A percentile compares a stretch with the other conserved stretches of the same genome.
Evolutionary conservation across 2,113 vertebrate species (phyloP).

Genomic region (Tamias sibiricus): DNA sequence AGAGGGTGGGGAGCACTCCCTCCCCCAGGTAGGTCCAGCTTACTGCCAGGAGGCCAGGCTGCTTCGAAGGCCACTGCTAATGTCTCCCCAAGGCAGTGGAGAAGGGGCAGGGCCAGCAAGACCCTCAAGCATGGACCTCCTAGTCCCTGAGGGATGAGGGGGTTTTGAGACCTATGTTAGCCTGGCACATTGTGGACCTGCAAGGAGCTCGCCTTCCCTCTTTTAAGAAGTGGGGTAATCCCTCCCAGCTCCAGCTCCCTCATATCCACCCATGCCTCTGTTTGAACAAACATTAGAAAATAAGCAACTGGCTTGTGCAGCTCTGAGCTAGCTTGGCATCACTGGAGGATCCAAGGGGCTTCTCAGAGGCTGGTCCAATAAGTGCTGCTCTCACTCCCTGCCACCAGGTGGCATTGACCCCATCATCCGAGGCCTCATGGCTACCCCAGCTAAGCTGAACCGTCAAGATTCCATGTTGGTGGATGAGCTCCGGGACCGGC

Average conservation of each 20-base stretch:
- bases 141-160: not conserved
- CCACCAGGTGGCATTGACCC: constrained; percentile 90
- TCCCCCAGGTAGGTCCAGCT: not conserved
- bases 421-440: constrained; percentile 88
- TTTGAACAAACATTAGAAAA: not conserved
- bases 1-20: not conserved
- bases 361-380: not conserved
- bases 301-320: not conserved
- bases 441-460: constrained; percentile 89
- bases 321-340: not conserved
- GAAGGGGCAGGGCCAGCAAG: not conserved
- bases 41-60: not conserved
- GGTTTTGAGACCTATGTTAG: not conserved
- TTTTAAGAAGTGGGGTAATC: not conserved
- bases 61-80: not conserved
- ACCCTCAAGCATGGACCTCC: not conserved
- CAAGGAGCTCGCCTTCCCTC: not conserved
- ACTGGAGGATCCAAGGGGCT: not conserved
- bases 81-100: not conserved
- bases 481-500: constrained; percentile 88
- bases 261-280: not conserved
- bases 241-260: not conserved
- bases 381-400: not conserved
- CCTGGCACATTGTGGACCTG: not conserved
- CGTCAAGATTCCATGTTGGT: constrained; percentile 90